These are phyloP conservation scores for Gymnodraco acuticeps DNA, from an alignment of 2,797 vertebrate genomes.

Conservation along the genomic window DNA sequence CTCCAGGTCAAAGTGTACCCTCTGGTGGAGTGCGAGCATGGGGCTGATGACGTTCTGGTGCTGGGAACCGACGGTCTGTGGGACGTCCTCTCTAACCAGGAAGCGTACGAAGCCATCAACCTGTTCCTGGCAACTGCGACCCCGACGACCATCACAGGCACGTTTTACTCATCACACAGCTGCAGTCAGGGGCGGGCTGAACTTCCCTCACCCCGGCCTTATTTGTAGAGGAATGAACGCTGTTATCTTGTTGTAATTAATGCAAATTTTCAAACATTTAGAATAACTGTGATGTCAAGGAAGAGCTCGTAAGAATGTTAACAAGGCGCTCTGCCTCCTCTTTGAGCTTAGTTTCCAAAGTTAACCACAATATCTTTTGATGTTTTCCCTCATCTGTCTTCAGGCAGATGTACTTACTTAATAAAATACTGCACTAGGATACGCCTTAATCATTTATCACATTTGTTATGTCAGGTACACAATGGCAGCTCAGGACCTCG, in stretches of 20 bases:
- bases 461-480: constrained; percentile 89
- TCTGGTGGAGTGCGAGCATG: constrained; percentile 89
- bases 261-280: constrained; percentile 58
- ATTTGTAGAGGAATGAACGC: constrained; percentile 28
- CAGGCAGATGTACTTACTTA: neutral
- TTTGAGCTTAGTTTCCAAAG: constrained; percentile 22
- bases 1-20: constrained; percentile 93
- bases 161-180: constrained; percentile 54
- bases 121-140: constrained; percentile 96
- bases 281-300: constrained; percentile 56
- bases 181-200: constrained; percentile 48
- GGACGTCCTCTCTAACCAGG: constrained; percentile 97
- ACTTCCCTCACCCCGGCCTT: constrained; percentile 59
- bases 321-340: neutral
- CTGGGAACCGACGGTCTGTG: constrained; percentile 97
- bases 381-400: neutral
- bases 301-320: constrained; percentile 31
- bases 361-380: constrained; percentile 2
- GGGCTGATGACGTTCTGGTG: constrained; percentile 92
- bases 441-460: neutral
- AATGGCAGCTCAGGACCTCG: constrained; percentile 95
- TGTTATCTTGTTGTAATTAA: constrained; percentile 55
- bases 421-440: neutral
- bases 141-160: constrained; percentile 97
- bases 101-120: constrained; percentile 93